Evolutionary conservation across 2,113 vertebrate species (phyloP), one percentile per base, ranked within the genome.

Genomic region (Pionites leucogaster): DNA sequence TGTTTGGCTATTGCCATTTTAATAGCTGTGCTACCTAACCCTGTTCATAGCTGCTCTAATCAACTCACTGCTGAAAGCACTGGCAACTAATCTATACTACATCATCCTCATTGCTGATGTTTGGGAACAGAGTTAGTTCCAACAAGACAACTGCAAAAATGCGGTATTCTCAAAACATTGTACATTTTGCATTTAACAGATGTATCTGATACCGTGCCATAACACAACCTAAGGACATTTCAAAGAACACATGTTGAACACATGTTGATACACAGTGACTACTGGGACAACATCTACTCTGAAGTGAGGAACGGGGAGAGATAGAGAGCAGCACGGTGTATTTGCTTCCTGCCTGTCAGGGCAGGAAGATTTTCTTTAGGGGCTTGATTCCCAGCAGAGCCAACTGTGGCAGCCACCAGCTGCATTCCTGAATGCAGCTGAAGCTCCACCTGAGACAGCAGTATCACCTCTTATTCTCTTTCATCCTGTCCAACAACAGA

Each of bases 251-350:
- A 14, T 2, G 11, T 7, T 35, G 37, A 84, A 42, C 9, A 46
- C 17, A 8, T 5, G 9, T 35, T 50, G 41, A 41, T 49, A 10
- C 14, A 55, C 0, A 0, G 15, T 25, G 20, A 39, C 37, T 52
- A 11, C 1, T 17, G 2, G 6, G 24, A 78, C 65, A 41, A 31
- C 1, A 0, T 22, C 78, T 74, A 9, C 17, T 57, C 6, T 59
- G 23, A 64, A 59, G 27, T 16, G 13, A 69, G n/a, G 33, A 64
- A 49, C 6, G 13, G 23, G 31, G 35, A 22, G 46, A 8, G 0
- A 71, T 19, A 60, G 31, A 42, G 9, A 75, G 42, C 25, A 70
- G 55, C 37, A 37, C 24, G 17, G 14, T 5, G 9, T 69, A 52
- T 52, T 35, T 59, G 13, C 29, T 52, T 57, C 55, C 57, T 35